Conservation (phyloP, 2,888 invertebrate species). For the Theristus sp. region DNA sequence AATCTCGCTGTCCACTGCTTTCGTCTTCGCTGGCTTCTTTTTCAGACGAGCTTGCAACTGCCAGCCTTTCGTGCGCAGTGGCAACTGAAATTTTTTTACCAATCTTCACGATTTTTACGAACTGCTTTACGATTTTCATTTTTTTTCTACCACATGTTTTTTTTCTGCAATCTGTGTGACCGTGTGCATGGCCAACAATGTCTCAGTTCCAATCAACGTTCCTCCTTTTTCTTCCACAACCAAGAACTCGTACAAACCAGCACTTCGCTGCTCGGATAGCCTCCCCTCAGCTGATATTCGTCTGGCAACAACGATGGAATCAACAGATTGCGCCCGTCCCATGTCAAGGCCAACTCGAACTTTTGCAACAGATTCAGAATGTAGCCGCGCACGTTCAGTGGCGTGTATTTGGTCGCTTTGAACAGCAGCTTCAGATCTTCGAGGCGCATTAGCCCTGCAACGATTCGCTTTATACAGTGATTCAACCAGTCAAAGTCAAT, state of each 20-base stretch:
- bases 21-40: too few species aligned
- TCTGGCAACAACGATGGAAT: slow-evolving; percentile 78
- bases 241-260: slow-evolving; percentile 21
- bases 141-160: too few species aligned
- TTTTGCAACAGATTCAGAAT: slow-evolving; percentile 78
- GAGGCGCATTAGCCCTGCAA: slow-evolving; percentile 65
- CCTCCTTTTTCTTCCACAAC: too few species aligned
- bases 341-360: slow-evolving; percentile 87
- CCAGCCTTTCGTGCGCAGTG: slow-evolving; percentile 43
- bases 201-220: too few species aligned
- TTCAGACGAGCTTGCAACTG: too few species aligned
- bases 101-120: too few species aligned
- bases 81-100: slow-evolving; percentile 2
- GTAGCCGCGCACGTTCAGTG: slow-evolving; percentile 50
- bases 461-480: too few species aligned
- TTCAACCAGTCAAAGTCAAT: slow-evolving; percentile 4
- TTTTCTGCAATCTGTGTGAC: too few species aligned
- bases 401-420: slow-evolving; percentile 60
- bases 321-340: slow-evolving; percentile 72
- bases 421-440: slow-evolving; percentile 79
- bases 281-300: slow-evolving; percentile 44
- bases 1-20: too few species aligned
- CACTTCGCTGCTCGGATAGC: slow-evolving; percentile 30
- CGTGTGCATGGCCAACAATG: too few species aligned
- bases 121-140: too few species aligned